phyloP scores from a whole-genome alignment of 2,888 invertebrate species.

The Alsophila aescularia region DNA sequence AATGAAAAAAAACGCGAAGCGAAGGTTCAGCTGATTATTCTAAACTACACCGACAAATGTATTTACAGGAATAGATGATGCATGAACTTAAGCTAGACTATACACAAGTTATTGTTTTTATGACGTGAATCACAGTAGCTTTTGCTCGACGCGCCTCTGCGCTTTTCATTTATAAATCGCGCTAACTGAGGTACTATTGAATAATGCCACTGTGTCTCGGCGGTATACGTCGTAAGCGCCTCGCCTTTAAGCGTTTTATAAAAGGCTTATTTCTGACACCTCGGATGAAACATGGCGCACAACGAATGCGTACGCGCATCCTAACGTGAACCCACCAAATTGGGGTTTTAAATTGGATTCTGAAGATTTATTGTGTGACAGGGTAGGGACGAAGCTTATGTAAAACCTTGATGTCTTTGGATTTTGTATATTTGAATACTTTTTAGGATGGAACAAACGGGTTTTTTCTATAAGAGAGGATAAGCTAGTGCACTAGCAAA shows the following conservation, averaged over 20 bases:
- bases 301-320: slow-evolving; percentile 64
- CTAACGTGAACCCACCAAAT: slow-evolving; percentile 56
- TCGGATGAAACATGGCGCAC: slow-evolving; percentile 75
- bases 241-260: slow-evolving; percentile 72
- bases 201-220: not conserved
- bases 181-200: slow-evolving; percentile 9
- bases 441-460: no score
- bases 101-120: no score
- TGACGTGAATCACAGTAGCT: no score
- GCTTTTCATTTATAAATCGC: not conserved
- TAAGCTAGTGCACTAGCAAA: no score
- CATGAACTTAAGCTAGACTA: no score
- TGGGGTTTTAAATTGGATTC: slow-evolving; percentile 62
- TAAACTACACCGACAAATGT: no score
- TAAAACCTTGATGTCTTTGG: not conserved
- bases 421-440: not conserved
- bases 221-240: slow-evolving; percentile 55
- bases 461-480: no score
- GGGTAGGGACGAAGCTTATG: slow-evolving; percentile 4
- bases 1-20: no score
- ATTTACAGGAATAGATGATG: no score
- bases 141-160: not conserved
- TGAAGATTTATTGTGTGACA: slow-evolving; percentile 48
- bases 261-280: slow-evolving; percentile 80
- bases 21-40: no score